Evolutionary conservation across 2,113 vertebrate genomes (phyloP).

Genomic region (Sialia sialis): DNA sequence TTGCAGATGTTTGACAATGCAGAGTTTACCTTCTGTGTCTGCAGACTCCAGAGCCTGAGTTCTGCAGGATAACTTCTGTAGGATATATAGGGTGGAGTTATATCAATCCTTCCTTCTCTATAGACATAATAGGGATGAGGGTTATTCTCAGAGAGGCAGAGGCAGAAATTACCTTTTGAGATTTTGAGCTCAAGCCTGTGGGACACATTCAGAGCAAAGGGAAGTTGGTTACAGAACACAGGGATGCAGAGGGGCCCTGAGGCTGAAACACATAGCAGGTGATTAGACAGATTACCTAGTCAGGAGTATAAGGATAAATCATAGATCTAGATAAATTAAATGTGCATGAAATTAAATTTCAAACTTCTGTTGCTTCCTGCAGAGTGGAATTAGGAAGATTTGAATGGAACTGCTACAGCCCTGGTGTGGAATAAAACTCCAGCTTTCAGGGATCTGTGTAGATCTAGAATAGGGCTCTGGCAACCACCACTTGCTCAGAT

Average conservation of each 20-base stretch:
- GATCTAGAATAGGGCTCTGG: background rate
- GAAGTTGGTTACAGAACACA: background rate
- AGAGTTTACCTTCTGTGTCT: background rate
- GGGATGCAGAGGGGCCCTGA: background rate
- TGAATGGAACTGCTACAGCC: background rate
- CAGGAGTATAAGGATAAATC: background rate
- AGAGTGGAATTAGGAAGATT: background rate
- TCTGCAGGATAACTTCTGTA: background rate
- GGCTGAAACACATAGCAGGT: background rate
- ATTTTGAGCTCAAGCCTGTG: background rate
- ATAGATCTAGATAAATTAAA: background rate
- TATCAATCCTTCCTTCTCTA: background rate
- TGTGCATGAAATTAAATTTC: background rate
- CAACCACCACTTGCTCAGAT: background rate
- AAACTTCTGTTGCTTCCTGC: background rate
- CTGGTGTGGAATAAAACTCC: background rate
- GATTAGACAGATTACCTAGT: background rate
- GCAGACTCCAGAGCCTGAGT: background rate
- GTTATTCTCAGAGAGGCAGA: background rate
- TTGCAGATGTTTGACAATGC: background rate
- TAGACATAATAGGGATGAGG: background rate
- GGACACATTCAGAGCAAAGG: background rate
- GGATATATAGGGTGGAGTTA: background rate
- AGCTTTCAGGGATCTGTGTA: background rate
- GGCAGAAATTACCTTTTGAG: background rate